Evolutionary conservation across 2,888 invertebrate species (phyloP).

Genomic region (Yponomeuta sedellus): DNA sequence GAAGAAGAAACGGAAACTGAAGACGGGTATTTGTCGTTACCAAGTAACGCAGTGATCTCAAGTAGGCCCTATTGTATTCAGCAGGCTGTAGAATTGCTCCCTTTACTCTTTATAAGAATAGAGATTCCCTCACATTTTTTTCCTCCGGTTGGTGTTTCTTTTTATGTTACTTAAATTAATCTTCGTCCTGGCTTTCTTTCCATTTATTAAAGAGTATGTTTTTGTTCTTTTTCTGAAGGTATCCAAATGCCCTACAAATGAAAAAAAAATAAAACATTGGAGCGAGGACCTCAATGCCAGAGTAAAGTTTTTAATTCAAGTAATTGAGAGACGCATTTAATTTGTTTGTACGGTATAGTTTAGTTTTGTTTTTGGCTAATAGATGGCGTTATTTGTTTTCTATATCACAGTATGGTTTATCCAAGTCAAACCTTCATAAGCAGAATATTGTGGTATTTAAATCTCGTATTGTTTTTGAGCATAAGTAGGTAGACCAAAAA

Average conservation of each 20-base stretch:
- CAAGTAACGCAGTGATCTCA: background rate
- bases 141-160: background rate
- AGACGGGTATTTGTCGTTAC: background rate
- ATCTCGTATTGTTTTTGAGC: no score
- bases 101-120: background rate
- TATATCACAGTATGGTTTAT: no score
- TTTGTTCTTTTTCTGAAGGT: background rate
- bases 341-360: no score
- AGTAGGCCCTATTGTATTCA: background rate
- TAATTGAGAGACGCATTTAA: no score
- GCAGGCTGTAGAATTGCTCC: background rate
- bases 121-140: background rate
- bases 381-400: no score
- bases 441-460: no score
- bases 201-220: background rate
- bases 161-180: constrained; percentile 1
- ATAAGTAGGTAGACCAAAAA: no score
- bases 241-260: background rate
- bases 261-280: background rate
- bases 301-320: no score
- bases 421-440: no score
- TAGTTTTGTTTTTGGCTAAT: no score
- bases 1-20: no score
- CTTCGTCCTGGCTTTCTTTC: background rate
- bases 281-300: no score